Evolutionary conservation across 2,113 vertebrate species (phyloP).

Genomic region (Phrynocephalus versicolor): DNA sequence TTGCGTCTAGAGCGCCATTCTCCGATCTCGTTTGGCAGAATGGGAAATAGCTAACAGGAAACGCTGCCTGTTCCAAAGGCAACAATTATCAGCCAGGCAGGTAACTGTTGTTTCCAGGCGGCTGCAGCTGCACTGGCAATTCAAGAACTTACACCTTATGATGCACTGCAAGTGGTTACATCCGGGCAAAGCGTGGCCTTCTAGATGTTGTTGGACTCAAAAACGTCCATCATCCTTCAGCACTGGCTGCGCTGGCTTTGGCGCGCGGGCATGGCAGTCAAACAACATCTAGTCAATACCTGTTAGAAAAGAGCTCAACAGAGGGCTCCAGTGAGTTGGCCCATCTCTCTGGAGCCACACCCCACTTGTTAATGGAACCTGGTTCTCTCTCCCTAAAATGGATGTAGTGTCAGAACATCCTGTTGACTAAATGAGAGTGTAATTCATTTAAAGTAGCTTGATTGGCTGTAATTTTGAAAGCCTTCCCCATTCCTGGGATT

Average conservation of each 20-base stretch:
- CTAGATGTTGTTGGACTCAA: neutral
- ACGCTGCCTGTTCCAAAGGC: neutral
- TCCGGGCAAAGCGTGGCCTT: no score
- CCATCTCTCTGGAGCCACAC: no score
- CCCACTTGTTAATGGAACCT: neutral
- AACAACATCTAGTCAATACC: no score
- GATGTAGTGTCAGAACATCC: neutral
- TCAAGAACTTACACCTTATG: neutral
- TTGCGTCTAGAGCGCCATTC: no score
- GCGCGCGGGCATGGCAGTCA: neutral
- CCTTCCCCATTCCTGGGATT: conserved; percentile 30
- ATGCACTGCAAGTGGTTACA: neutral
- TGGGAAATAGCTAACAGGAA: neutral
- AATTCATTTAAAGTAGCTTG: neutral
- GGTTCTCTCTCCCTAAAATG: neutral
- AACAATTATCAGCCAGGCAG: neutral
- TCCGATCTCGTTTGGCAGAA: no score
- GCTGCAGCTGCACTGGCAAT: neutral
- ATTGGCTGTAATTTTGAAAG: neutral
- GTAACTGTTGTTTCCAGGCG: neutral
- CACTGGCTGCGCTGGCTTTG: neutral
- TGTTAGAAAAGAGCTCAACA: no score
- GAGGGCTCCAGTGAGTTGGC: no score
- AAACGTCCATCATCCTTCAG: neutral
- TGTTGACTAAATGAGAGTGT: neutral